phyloP scores from a whole-genome alignment of 2,888 invertebrate genomes.

The Drosophila stalkeri region DNA sequence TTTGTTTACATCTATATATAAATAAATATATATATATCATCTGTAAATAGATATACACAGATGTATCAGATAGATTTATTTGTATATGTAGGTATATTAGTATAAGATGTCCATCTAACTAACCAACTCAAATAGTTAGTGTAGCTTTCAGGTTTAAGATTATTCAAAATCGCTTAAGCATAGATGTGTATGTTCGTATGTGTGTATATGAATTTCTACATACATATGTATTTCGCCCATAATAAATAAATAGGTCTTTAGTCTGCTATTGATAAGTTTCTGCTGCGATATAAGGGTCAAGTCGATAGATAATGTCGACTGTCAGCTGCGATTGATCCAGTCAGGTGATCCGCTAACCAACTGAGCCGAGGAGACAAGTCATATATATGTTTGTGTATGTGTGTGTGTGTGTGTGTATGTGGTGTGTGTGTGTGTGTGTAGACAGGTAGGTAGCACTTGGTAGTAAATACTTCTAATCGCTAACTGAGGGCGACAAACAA shows the following conservation, averaged over 20 bases:
- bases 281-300: conserved; percentile 11
- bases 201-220: neutral
- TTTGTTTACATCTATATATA: neutral
- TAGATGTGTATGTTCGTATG: neutral
- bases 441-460: conserved; percentile 35
- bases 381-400: neutral
- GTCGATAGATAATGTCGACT: conserved; percentile 27
- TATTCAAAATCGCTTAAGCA: neutral
- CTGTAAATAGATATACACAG: neutral
- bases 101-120: neutral
- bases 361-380: neutral
- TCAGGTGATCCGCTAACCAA: conserved; percentile 35
- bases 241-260: conserved; percentile 1
- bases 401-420: neutral
- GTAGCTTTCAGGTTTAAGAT: conserved; percentile 2
- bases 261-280: neutral
- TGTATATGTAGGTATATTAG: no score
- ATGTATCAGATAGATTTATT: neutral
- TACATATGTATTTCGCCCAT: neutral
- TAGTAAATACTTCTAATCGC: conserved; percentile 57
- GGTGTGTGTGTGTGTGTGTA: conserved; percentile 7
- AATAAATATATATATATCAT: neutral
- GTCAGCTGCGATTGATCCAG: conserved; percentile 30
- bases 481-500: conserved; percentile 45
- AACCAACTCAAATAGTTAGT: neutral